Evolutionary conservation across 2,113 vertebrate genomes (phyloP).

Genomic region (Uria aalge): DNA sequence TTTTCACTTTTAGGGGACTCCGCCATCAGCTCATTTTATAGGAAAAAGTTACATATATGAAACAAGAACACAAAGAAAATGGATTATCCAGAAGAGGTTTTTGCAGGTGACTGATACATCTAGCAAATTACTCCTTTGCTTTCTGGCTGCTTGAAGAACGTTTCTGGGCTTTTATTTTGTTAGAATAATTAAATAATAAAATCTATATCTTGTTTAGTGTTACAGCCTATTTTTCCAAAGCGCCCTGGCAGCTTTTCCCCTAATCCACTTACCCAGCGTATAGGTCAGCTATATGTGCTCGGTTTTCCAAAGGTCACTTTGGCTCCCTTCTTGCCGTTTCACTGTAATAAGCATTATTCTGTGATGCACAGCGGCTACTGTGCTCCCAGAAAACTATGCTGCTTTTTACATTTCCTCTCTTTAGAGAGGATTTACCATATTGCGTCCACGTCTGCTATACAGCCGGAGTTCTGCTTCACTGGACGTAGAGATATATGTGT

Average conservation of each 20-base stretch:
- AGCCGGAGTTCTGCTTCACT: background rate
- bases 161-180: background rate
- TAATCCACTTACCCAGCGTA: background rate
- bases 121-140: background rate
- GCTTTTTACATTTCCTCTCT: background rate
- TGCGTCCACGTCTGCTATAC: background rate
- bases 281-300: background rate
- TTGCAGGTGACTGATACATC: background rate
- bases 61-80: background rate
- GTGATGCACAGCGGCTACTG: background rate
- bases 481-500: rapidly evolving
- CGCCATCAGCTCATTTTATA: background rate
- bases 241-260: background rate
- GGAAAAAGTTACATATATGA: background rate
- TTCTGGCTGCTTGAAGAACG: background rate
- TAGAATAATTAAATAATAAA: background rate
- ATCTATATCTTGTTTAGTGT: background rate
- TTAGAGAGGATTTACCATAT: background rate
- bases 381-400: background rate
- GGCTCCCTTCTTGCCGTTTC: background rate
- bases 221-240: background rate
- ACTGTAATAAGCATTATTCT: background rate
- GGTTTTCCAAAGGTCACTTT: background rate
- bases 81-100: background rate
- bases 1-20: background rate